Conservation (phyloP, 2,888 invertebrate genomes). For the Cinara cedri region DNA sequence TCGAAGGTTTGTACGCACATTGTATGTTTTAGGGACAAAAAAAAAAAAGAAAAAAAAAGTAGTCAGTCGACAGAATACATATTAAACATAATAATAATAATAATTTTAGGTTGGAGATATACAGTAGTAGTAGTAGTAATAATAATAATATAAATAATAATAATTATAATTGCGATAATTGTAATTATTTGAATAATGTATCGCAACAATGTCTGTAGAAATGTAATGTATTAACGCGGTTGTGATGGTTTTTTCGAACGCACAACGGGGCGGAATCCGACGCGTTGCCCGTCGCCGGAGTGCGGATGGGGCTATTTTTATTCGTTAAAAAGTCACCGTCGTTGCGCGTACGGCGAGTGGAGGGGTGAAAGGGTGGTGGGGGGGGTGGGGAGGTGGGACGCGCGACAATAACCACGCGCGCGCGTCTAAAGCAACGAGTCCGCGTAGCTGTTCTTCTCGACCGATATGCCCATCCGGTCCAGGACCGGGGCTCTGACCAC, state of each 20-base stretch:
- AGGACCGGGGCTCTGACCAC: slow-evolving; percentile 49
- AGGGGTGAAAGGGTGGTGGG: no score
- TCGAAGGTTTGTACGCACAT: slow-evolving; percentile 44
- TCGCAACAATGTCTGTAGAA: slow-evolving; percentile 20
- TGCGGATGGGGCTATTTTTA: no score
- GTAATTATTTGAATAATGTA: slow-evolving; percentile 8
- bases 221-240: slow-evolving; percentile 24
- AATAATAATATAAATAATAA: not conserved
- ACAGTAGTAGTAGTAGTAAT: slow-evolving; percentile 26
- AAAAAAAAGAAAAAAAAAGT: no score
- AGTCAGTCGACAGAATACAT: slow-evolving; percentile 35
- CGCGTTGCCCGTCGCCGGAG: not conserved
- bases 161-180: slow-evolving; percentile 10
- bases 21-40: slow-evolving; percentile 13
- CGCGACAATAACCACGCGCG: no score
- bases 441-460: slow-evolving; percentile 51
- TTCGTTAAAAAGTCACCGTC: no score
- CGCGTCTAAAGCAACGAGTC: slow-evolving; percentile 51
- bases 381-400: no score
- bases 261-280: not conserved
- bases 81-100: slow-evolving; percentile 4
- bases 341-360: no score
- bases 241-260: not conserved
- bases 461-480: slow-evolving; percentile 47
- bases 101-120: not conserved